Base-by-base conservation (phyloP, 2,797 vertebrate species). In the Tarsius wallacei region DNA sequence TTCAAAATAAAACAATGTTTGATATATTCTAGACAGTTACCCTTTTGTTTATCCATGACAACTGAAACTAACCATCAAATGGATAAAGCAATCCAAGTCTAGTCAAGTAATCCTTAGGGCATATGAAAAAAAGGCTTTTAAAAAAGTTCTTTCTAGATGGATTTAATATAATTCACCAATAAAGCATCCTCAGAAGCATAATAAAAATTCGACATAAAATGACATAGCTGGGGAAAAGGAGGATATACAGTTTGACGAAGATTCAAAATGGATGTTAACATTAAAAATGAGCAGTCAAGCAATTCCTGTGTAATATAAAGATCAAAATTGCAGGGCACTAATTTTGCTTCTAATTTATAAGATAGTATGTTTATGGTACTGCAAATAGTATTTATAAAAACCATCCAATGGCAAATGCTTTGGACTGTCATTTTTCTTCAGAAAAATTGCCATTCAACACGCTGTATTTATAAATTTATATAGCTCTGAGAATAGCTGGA, bases 11-110 rank as follows among this genome's bases (percentile, higher is more conserved):
- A 98, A 98, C 98, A 98, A 98, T 98, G 97, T 98, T 98, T 98
- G 98, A 98, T 98, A 98, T 98, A 99, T 98, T 98, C 98, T 98
- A 98, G 98, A 98, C 98, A 99, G 98, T 98, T 98, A 98, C 95
- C 97, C 97, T 98, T 98, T 99, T 98, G 98, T 99, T 99, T 98
- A 99, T 98, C 97, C 97, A 98, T 98, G 98, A 98, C 98, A 99
- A 99, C 97, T 98, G 98, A 99, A 98, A 98, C 97, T 98, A 98
- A 98, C 97, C 98, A 98, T 98, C 98, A 98, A 98, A 98, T 98
- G 98, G 98, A 98, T 98, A 98, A 98, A 98, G 94, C 98, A 98
- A 98, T 98, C 98, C 98, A 98, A 98, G 95, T 98, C 97, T 98
- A 97, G 98, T 98, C 98, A 98, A 99, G 97, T 97, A 98, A 98